Conservation (phyloP, 2,888 invertebrate species). For the Limnephilus lunatus region DNA sequence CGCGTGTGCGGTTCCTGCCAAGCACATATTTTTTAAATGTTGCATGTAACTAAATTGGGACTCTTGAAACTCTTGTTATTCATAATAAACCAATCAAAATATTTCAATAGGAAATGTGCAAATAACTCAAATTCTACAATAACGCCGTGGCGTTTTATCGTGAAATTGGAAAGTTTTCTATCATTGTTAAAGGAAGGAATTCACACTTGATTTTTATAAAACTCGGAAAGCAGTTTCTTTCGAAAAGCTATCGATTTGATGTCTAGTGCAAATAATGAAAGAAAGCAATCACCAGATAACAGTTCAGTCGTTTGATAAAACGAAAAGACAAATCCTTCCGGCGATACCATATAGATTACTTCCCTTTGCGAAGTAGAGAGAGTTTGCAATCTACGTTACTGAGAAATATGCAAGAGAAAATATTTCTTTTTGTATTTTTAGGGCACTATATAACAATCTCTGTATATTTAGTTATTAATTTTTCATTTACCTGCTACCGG, state of each 20-base stretch:
- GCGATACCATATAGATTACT: neutral
- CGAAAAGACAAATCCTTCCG: neutral
- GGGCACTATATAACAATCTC: too few species aligned
- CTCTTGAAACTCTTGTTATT: too few species aligned
- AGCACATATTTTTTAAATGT: too few species aligned
- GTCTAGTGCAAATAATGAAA: neutral
- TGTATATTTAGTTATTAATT: too few species aligned
- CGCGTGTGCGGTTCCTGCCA: too few species aligned
- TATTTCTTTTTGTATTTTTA: neutral
- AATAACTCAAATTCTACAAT: neutral
- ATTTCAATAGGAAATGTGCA: neutral
- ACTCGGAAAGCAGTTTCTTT: neutral
- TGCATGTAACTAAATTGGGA: too few species aligned
- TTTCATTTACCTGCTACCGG: too few species aligned
- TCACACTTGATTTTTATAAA: neutral
- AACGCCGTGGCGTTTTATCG: neutral
- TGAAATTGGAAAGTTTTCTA: neutral
- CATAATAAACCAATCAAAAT: neutral
- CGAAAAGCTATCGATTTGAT: neutral
- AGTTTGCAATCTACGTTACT: neutral
- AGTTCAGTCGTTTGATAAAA: neutral
- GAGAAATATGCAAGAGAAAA: neutral
- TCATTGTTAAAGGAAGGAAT: neutral
- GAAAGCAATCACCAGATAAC: neutral
- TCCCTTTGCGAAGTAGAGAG: neutral